These are phyloP conservation scores for Cynocephalus volans DNA, from an alignment of 2,113 vertebrate species.

Conservation along the genomic window DNA sequence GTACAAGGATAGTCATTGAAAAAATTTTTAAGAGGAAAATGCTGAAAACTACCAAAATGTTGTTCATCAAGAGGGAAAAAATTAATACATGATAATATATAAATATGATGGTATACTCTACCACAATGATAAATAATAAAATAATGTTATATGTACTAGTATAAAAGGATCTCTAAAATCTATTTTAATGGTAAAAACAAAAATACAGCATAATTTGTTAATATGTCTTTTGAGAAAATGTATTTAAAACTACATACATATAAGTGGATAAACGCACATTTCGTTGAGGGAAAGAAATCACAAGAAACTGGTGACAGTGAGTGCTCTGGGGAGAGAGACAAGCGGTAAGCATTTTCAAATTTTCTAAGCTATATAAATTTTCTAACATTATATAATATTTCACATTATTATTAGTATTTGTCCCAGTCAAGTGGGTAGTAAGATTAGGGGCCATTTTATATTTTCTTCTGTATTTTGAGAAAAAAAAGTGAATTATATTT, in stretches of 20 bases:
- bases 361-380: not conserved
- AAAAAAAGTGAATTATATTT: slow-evolving; percentile 35
- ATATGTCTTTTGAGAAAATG: slow-evolving; percentile 31
- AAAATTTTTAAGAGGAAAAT: slow-evolving; percentile 14
- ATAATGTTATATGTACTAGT: not conserved
- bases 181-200: slow-evolving; percentile 27
- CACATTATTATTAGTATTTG: not conserved
- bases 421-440: not conserved
- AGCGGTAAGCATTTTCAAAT: not conserved
- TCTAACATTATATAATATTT: not conserved
- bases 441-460: not conserved
- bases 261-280: not conserved
- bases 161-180: not conserved
- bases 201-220: not conserved
- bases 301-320: not conserved
- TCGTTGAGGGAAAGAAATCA: not conserved
- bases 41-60: not conserved
- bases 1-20: not conserved
- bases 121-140: not conserved
- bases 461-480: not conserved
- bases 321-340: not conserved
- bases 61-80: not conserved
- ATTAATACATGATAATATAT: not conserved
- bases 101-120: not conserved
- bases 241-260: not conserved